Base-by-base conservation (phyloP, 2,888 invertebrate species). In the Drosophila infuscata region DNA sequence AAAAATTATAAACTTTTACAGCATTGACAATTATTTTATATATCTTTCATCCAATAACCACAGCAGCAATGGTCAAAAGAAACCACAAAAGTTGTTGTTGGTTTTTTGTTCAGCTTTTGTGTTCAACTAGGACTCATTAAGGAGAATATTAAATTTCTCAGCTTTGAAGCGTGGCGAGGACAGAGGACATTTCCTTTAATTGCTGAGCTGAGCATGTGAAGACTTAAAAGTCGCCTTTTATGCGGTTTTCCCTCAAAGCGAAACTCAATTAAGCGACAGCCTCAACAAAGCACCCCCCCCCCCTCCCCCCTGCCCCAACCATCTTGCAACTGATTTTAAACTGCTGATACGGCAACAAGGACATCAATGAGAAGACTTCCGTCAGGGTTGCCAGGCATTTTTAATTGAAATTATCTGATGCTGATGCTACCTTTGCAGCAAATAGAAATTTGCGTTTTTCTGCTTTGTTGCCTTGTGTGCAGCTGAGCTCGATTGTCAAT, bases 141-240 rank as follows among this genome's bases (percentile, higher is more conserved):
- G 70, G 64, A 52, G 69, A 75, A 83, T 89, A 88, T 87, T 89
- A 78, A 81, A 79, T 87, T 87, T 83, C 87, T 7, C 3, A 46
- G 65, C 67, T 68, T 74, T 64, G 59, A 63, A 57, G 43, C 29
- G 35, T 17, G 41, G 36, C 30, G 3, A 46, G 43, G 64, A 67
- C 53, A 70, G 3, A 46, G 43, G 64, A 67, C 53, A 70, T 60
- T 59, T 58, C 62, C 86, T 88, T 89, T 89, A 87, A 87, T 87
- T 87, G 86, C 71, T 25, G 25, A 25, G 25, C 25, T 43, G 53
- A 63, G 75, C 71, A 88, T 88, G 80, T 70, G 90, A 87, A 90
- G 84, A 86, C 89, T 86, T 88, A 90, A 88, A 90, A 90, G 83
- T 90, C 80, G 82, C 73, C 90, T 87, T 90, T 88, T 83, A 77